Evolutionary conservation across 2,888 invertebrate species (phyloP), one percentile per base, ranked within the genome.

Genomic region (Nemapogon koenigi): DNA sequence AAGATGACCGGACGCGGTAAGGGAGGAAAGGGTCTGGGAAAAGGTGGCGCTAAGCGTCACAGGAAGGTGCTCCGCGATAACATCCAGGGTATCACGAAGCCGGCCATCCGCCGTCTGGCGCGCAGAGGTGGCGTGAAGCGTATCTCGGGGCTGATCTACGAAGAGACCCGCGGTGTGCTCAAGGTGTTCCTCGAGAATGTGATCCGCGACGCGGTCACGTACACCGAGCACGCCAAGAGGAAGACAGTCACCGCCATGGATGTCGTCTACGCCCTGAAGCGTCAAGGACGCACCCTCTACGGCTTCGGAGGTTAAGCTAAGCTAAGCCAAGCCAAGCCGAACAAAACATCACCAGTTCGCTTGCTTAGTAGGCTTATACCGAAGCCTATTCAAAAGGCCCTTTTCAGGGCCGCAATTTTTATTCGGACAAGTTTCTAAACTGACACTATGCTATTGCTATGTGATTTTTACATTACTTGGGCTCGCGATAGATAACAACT

Each of bases 211-310:
- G 90, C 91, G n/a, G 90, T 91, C 36, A 91, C 90, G 3, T 91
- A 91, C 64, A 91, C 91, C 1, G 91, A 92, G 57, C 91, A 93
- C 57, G 91, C 91, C 22, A 93, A 92, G 67, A 80, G 91, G 49
- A 93, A 93, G 73, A 93, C 91, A 1, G 91, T 92, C 30, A 92
- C 91, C 0, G 90, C 91, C 11, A 91, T 92, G 91, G 91, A 92
- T 50, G 89, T 93, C 10, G 90, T 92, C 35, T 93, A 91, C 55
- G 90, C 90, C n/a, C 63, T 91, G 54, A 91, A 92, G 59, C 78
- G 90, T 35, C 91, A 91, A 68, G 90, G 90, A 3, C 81, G 90
- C 49, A 91, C 91, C 43, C 65, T 92, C 8, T 91, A 91, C 65
- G 91, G 91, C 40, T 91, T 90, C 53, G 88, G 89, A 33, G 88